Conservation (phyloP, 2,113 vertebrate species). For the Sylvietta virens region DNA sequence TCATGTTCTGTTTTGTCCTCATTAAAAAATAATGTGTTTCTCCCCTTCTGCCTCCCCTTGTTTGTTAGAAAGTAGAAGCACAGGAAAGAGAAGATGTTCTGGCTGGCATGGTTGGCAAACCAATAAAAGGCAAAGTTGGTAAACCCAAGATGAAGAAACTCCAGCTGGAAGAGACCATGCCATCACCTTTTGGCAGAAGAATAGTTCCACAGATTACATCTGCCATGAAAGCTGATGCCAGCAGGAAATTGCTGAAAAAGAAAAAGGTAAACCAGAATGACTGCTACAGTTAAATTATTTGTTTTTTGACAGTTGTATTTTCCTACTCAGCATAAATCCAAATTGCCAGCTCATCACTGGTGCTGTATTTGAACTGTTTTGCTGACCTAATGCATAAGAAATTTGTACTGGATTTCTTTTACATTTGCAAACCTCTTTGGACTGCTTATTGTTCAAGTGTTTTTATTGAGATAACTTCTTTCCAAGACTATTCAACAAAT, state of each 20-base stretch:
- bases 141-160: constrained; percentile 95
- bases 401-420: neutral
- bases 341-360: rapidly evolving
- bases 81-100: constrained; percentile 86
- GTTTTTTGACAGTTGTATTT: neutral
- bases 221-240: constrained; percentile 87
- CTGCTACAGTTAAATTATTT: neutral
- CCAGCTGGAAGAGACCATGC: constrained; percentile 92
- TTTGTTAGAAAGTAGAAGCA: constrained; percentile 82
- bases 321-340: neutral
- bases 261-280: constrained; percentile 82
- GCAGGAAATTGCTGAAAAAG: constrained; percentile 90
- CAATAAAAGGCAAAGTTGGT: constrained; percentile 96
- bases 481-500: neutral
- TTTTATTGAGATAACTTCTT: neutral
- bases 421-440: neutral
- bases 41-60: neutral
- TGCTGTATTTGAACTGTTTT: neutral
- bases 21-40: neutral
- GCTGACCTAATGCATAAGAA: neutral
- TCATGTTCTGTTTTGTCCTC: neutral
- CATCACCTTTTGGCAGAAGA: constrained; percentile 89
- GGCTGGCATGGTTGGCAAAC: constrained; percentile 81
- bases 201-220: constrained; percentile 88
- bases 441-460: neutral